Base-by-base conservation (phyloP, 1,140 invertebrate genomes). In the Pseudomyrmex flavicornis region DNA sequence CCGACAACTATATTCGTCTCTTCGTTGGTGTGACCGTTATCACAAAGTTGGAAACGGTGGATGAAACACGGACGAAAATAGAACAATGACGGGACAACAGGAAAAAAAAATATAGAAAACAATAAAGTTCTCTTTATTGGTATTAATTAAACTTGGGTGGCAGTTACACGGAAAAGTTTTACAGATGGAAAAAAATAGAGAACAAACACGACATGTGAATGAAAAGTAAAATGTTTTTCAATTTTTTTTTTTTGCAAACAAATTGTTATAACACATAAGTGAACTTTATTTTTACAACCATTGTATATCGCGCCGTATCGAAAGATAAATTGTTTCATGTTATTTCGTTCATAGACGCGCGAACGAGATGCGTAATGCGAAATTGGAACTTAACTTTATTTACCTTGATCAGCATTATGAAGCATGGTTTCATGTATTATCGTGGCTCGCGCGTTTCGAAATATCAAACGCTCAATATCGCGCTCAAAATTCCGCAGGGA, bases 361-460 rank as follows among this genome's bases (percentile, higher is more conserved):
- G 20, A 22, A 13, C 5, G 20, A 15, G 13, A 65, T 35, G n/a
- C 20, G 13, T 59, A 70, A 72, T 48, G 8, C 44, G 54, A 9
- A 70, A 61, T 70, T 77, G 70, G 15, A 22, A 50, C 76, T 48
- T 61, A 61, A 70, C 66, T 72, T 80, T 72, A 80, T 80, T 80
- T 70, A 70, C 20, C 10, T 52, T 10, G 15, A 50, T 59, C 22
- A 54, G 66, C 22, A 80, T 70, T 80, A 80, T 70, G 20, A 72
- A 72, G 46, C 76, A 5, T 8, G 44, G 26, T 77, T 58, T 77
- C 63, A 56, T 50, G 17, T 69, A 72, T 59, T 48, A 72, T 59
- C 46, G 56, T 10, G 44, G 66, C n/a, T 44, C 7, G 76, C 20
- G 20, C 59, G 35, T 80, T 80, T 59, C 54, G 44, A 59, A 20